Conservation (phyloP, 53 echinoderm and acorn worm species). For the Temnopleurus reevesii region DNA sequence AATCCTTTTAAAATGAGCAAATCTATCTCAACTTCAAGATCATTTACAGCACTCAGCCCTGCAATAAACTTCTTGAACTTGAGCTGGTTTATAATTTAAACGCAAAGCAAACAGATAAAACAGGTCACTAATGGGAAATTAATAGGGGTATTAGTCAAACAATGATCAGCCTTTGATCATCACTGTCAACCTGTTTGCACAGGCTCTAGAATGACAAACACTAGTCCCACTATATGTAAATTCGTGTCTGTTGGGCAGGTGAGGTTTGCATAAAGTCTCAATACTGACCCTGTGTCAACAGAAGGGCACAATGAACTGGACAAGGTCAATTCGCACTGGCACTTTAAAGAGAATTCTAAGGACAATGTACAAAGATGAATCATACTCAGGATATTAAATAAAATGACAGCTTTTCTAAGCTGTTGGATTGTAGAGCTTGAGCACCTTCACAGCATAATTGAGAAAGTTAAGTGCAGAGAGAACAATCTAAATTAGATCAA, state of each 20-base stretch:
- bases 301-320: neutral
- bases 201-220: neutral
- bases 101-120: conserved; percentile 25
- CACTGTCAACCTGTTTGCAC: neutral
- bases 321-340: neutral
- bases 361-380: neutral
- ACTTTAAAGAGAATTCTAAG: neutral
- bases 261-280: conserved; percentile 13
- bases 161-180: conserved; percentile 28
- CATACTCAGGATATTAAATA: neutral
- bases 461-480: no score
- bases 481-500: no score
- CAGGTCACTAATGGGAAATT: conserved; percentile 35
- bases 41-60: neutral
- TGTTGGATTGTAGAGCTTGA: no score
- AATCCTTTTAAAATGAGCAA: no score
- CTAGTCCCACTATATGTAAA: conserved; percentile 46
- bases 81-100: conserved; percentile 6
- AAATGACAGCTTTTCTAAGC: no score
- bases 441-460: no score
- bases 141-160: conserved; percentile 46
- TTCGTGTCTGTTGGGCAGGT: conserved; percentile 10
- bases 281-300: conserved; percentile 23
- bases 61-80: conserved; percentile 12
- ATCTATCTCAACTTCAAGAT: no score